These are phyloP conservation scores for Salvelinus namaycush DNA, from an alignment of 2,113 vertebrate species.

Conservation along the genomic window DNA sequence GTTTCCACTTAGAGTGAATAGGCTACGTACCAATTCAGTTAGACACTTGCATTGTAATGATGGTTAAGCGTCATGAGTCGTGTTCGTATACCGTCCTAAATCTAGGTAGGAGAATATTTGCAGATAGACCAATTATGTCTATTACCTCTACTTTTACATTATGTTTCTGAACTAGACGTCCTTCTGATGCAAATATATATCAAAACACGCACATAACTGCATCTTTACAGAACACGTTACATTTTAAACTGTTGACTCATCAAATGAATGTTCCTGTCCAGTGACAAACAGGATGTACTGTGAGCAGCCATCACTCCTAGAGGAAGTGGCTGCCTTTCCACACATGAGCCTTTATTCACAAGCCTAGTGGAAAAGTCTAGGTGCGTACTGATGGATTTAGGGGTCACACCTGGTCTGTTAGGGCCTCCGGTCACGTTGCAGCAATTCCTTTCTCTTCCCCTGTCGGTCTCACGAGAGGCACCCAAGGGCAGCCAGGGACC, in stretches of 20 bases:
- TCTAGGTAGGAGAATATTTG: no score
- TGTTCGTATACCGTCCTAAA: no score
- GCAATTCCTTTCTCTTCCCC: background rate
- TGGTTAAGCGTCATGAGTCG: no score
- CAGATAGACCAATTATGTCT: no score
- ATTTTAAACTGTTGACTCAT: conserved; percentile 3
- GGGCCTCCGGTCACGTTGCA: background rate
- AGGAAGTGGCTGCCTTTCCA: conserved; percentile 14
- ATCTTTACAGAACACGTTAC: background rate
- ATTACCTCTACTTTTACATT: no score
- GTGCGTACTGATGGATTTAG: conserved; percentile 14
- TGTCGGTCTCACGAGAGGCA: no score
- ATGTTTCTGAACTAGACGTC: no score
- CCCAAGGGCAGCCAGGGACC: no score
- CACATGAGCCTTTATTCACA: background rate
- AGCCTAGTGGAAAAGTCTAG: background rate
- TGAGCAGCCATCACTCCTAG: conserved; percentile 21
- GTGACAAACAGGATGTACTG: conserved; percentile 32
- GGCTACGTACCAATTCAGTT: no score
- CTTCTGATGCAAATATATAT: background rate
- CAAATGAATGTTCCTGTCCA: background rate
- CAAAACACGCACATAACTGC: background rate
- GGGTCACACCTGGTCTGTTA: conserved; percentile 1
- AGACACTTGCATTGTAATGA: no score
- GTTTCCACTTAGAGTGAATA: no score